These are phyloP conservation scores for Poecilus cupreus DNA, from an alignment of 2,888 invertebrate genomes.

Conservation along the genomic window DNA sequence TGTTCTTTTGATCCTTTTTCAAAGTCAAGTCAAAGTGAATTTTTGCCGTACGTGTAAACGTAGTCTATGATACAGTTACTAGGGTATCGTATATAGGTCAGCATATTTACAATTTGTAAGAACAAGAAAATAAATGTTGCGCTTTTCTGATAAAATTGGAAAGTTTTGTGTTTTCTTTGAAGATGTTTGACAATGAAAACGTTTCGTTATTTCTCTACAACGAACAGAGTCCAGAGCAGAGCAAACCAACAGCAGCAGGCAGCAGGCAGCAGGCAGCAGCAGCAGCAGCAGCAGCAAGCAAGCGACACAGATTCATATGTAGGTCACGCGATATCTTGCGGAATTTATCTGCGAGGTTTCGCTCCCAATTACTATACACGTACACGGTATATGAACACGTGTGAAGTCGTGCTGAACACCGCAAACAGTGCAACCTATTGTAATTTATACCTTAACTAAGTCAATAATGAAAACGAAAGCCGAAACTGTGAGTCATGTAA, in stretches of 20 bases:
- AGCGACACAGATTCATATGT: constrained; percentile 25
- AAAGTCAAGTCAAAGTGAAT: too few relatives aligned
- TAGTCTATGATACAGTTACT: not conserved
- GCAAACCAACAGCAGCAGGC: too few relatives aligned
- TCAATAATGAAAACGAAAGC: not conserved
- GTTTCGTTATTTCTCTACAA: not conserved
- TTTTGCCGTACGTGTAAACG: too few relatives aligned
- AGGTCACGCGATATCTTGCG: constrained; percentile 37
- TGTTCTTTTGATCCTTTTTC: too few relatives aligned
- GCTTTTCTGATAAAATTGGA: not conserved
- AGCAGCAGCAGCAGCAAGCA: not conserved
- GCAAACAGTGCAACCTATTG: not conserved
- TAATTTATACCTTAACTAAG: not conserved
- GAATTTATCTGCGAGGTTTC: constrained; percentile 33
- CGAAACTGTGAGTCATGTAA: too few relatives aligned
- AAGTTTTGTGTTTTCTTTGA: constrained; percentile 25
- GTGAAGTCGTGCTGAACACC: not conserved
- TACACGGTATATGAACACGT: constrained; percentile 7
- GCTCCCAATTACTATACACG: constrained; percentile 4
- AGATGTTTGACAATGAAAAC: constrained; percentile 1
- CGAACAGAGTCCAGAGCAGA: not conserved
- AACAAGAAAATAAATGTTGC: not conserved
- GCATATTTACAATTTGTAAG: not conserved
- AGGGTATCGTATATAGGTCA: not conserved
- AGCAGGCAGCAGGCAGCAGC: too few relatives aligned